A percentile compares a stretch with the other conserved stretches of the same genome.
Evolutionary conservation across 2,113 vertebrate species (phyloP).

Genomic region (Thalassoma bifasciatum): DNA sequence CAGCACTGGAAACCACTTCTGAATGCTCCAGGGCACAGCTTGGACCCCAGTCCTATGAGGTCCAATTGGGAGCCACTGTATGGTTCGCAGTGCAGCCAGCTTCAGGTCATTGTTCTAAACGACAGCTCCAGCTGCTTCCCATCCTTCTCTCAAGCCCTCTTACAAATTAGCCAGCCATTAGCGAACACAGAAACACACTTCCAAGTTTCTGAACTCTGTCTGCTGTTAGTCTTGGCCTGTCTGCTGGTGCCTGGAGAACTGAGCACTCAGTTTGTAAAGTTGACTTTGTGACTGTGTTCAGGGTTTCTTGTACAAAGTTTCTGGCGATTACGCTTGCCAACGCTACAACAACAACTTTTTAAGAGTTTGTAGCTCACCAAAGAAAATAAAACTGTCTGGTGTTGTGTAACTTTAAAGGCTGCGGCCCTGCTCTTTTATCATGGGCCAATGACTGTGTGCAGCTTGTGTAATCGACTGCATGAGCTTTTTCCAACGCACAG

Average conservation of each 20-base stretch:
- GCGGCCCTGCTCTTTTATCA: slow-evolving; percentile 18
- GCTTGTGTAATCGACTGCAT: slow-evolving; percentile 19
- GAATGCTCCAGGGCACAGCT: slow-evolving; percentile 40
- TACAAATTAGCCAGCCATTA: slow-evolving; percentile 93
- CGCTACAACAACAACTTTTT: not conserved
- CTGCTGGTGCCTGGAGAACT: slow-evolving; percentile 41
- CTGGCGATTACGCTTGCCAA: not conserved
- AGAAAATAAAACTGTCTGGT: slow-evolving; percentile 3
- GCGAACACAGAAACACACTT: slow-evolving; percentile 84
- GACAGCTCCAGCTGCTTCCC: slow-evolving; percentile 92
- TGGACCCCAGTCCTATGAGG: slow-evolving; percentile 18
- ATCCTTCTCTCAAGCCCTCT: slow-evolving; percentile 84
- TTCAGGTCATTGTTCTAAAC: slow-evolving; percentile 92
- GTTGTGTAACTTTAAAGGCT: slow-evolving; percentile 31
- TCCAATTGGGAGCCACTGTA: slow-evolving; percentile 51
- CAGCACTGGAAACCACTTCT: slow-evolving; percentile 29
- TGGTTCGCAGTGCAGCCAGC: slow-evolving; percentile 88
- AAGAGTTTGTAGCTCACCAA: slow-evolving; percentile 14
- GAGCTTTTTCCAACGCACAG: slow-evolving; percentile 7
- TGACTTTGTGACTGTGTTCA: slow-evolving; percentile 15
- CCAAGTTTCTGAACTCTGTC: slow-evolving; percentile 76
- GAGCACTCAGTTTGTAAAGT: slow-evolving; percentile 11
- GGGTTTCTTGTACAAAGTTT: slow-evolving; percentile 10
- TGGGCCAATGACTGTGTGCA: not conserved
- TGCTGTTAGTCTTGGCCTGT: slow-evolving; percentile 70